Evolutionary conservation across 2,113 vertebrate species (phyloP).

Genomic region (Proterorhinus semilunaris): DNA sequence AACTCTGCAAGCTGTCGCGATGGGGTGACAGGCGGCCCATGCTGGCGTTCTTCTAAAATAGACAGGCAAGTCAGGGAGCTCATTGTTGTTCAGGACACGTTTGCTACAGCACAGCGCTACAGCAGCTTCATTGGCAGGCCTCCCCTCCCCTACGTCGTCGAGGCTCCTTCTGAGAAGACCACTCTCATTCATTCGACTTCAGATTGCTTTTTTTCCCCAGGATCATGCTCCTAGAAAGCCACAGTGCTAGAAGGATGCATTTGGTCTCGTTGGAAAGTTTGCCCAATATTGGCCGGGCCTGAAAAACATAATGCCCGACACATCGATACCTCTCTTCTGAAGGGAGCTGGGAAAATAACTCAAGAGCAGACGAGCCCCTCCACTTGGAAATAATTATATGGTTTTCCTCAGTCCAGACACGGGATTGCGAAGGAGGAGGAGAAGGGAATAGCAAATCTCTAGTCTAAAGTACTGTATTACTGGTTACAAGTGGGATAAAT

Average conservation of each 20-base stretch:
- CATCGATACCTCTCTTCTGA: constrained; percentile 9
- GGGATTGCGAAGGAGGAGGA: no score
- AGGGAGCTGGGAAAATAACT: constrained; percentile 10
- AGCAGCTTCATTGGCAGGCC: constrained; percentile 30
- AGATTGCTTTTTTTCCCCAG: constrained; percentile 58
- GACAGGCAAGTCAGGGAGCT: constrained; percentile 54
- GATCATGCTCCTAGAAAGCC: constrained; percentile 28
- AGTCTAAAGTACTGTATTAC: no score
- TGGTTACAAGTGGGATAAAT: no score
- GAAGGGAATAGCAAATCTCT: no score
- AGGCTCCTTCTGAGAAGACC: constrained; percentile 46
- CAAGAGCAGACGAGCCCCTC: constrained; percentile 1
- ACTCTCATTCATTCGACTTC: constrained; percentile 52
- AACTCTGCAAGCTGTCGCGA: constrained; percentile 59
- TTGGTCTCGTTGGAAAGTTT: constrained; percentile 31
- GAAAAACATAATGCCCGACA: constrained; percentile 15
- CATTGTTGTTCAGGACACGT: constrained; percentile 68
- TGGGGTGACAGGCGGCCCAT: constrained; percentile 55
- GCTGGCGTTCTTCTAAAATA: constrained; percentile 50
- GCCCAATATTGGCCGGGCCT: constrained; percentile 28
- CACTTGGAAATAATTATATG: constrained; percentile 19
- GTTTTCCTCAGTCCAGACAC: neutral
- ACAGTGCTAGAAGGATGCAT: constrained; percentile 23
- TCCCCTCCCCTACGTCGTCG: constrained; percentile 30
- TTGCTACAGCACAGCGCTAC: constrained; percentile 38